These are phyloP conservation scores for Tokudaia tokunoshimensis DNA, from an alignment of 2,797 vertebrate species.

Conservation along the genomic window DNA sequence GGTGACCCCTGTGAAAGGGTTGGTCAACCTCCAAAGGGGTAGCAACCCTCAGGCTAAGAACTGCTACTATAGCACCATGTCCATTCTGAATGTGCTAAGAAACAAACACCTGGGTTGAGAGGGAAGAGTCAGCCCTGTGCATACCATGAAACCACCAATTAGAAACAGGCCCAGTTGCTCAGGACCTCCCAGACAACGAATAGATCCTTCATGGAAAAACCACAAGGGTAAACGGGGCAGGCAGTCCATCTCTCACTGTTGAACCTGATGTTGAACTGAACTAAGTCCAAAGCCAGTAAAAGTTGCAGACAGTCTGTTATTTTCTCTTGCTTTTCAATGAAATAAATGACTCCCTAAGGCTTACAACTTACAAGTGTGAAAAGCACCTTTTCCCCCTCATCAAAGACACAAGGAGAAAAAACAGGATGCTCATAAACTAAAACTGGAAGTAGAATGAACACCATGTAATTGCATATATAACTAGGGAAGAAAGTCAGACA, in stretches of 20 bases:
- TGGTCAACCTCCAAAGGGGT: not conserved
- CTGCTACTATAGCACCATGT: not conserved
- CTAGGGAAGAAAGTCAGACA: not conserved
- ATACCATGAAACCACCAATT: not conserved
- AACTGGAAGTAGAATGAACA: not conserved
- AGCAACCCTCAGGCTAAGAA: not conserved
- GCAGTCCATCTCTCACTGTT: not conserved
- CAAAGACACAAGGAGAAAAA: not conserved
- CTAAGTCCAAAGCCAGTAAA: not conserved
- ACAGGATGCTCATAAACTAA: not conserved
- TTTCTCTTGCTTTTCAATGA: slow-evolving; percentile 31
- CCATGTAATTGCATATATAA: not conserved
- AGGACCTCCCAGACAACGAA: not conserved
- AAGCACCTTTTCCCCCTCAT: not conserved
- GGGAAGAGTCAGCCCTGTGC: not conserved
- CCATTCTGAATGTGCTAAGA: not conserved
- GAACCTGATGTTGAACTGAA: not conserved
- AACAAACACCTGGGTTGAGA: not conserved
- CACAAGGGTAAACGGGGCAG: too few relatives aligned
- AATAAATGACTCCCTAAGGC: not conserved
- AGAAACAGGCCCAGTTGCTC: not conserved
- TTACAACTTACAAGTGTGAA: not conserved
- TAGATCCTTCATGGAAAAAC: not conserved
- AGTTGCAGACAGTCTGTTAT: not conserved
- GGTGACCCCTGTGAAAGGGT: not conserved